phyloP scores from a whole-genome alignment of 2,888 invertebrate genomes.

The Dicyrtoma fusca region DNA sequence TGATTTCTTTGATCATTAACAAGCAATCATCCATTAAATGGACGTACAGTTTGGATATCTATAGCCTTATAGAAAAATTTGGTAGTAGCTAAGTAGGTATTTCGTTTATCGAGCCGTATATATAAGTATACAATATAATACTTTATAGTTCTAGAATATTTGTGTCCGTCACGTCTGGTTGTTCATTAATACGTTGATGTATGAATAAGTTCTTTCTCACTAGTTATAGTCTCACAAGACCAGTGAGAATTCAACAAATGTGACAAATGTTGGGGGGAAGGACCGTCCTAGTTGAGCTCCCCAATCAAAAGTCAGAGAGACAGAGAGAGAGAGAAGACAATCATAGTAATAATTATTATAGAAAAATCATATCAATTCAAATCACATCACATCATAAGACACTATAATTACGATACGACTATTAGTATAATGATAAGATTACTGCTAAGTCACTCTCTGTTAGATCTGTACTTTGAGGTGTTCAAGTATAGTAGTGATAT shows the following conservation, averaged over 20 bases:
- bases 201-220: slow-evolving; percentile 34
- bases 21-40: no score
- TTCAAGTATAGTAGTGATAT: no score
- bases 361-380: neutral
- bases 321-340: neutral
- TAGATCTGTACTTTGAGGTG: no score
- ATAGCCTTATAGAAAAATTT: neutral
- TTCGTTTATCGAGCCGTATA: neutral
- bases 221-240: slow-evolving; percentile 34
- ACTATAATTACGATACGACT: neutral
- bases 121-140: neutral
- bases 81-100: neutral
- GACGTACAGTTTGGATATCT: neutral
- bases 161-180: slow-evolving; percentile 31
- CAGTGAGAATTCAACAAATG: slow-evolving; percentile 16
- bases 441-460: no score
- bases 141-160: slow-evolving; percentile 1
- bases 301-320: slow-evolving; percentile 18
- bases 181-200: slow-evolving; percentile 28
- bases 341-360: neutral
- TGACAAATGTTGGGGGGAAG: slow-evolving; percentile 12
- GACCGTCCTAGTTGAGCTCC: slow-evolving; percentile 20
- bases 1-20: no score
- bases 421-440: no score
- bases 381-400: neutral